Evolutionary conservation across 2,113 vertebrate genomes (phyloP).

Genomic region (Channa maculata): DNA sequence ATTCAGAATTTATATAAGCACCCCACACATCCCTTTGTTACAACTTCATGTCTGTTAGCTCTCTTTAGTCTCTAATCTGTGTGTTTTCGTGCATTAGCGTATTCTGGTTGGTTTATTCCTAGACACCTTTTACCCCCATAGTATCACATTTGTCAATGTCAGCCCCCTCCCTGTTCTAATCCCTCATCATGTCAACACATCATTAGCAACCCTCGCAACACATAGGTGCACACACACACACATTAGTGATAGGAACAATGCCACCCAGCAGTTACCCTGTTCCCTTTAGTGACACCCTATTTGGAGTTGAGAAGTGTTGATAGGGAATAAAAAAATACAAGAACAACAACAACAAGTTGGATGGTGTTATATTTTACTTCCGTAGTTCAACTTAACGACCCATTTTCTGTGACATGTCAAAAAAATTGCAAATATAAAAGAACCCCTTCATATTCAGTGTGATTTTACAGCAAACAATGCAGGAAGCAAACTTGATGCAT

Average conservation of each 20-base stretch:
- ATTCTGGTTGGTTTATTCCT: constrained; percentile 74
- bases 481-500: constrained; percentile 6
- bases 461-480: constrained; percentile 2
- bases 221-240: constrained; percentile 16
- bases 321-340: constrained; percentile 17
- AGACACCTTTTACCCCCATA: constrained; percentile 77
- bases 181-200: constrained; percentile 80
- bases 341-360: not conserved
- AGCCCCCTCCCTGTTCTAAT: constrained; percentile 65
- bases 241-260: constrained; percentile 26
- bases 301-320: constrained; percentile 29
- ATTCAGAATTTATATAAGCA: constrained; percentile 3
- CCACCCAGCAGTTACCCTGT: constrained; percentile 20
- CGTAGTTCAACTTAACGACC: not conserved
- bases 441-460: not conserved
- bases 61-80: not conserved
- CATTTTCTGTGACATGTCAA: not conserved
- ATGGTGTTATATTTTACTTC: constrained; percentile 3
- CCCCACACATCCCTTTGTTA: not conserved
- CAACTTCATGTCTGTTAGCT: not conserved
- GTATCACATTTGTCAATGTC: constrained; percentile 81
- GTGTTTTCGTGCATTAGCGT: constrained; percentile 16
- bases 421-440: not conserved
- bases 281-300: constrained; percentile 5
- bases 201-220: constrained; percentile 75